These are phyloP conservation scores for Pavo muticus DNA, from an alignment of 2,113 vertebrate species.

Conservation along the genomic window DNA sequence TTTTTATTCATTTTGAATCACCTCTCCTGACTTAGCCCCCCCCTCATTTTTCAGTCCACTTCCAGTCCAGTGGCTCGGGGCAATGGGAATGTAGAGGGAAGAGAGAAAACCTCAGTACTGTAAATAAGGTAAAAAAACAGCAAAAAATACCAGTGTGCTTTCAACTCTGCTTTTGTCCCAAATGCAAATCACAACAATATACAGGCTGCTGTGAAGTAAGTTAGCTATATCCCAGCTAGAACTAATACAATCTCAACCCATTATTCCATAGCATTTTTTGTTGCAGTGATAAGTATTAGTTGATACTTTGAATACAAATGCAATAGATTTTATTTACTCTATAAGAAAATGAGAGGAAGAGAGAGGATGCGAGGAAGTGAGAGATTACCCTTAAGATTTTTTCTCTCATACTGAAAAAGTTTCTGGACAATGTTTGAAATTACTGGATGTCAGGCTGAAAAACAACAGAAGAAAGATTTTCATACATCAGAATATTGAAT, in stretches of 20 bases:
- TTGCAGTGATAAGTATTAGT: background rate
- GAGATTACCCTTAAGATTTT: background rate
- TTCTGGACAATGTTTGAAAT: background rate
- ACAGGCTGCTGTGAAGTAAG: background rate
- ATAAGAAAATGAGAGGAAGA: background rate
- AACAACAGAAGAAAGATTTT: background rate
- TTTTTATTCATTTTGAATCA: background rate
- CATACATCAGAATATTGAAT: background rate
- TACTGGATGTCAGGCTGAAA: background rate
- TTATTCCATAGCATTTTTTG: background rate
- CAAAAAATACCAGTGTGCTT: background rate
- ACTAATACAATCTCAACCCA: background rate
- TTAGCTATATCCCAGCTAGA: background rate
- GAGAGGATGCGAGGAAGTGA: background rate
- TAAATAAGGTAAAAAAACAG: background rate
- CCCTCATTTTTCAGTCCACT: background rate
- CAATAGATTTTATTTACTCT: background rate
- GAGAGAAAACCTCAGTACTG: background rate
- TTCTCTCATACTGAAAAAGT: background rate
- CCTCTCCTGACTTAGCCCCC: background rate
- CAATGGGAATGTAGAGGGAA: background rate
- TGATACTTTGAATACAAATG: background rate
- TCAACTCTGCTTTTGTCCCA: background rate
- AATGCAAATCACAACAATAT: background rate
- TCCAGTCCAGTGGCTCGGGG: too few relatives aligned